Conservation (phyloP, 2,888 invertebrate genomes). For the Melanophora roralis region DNA sequence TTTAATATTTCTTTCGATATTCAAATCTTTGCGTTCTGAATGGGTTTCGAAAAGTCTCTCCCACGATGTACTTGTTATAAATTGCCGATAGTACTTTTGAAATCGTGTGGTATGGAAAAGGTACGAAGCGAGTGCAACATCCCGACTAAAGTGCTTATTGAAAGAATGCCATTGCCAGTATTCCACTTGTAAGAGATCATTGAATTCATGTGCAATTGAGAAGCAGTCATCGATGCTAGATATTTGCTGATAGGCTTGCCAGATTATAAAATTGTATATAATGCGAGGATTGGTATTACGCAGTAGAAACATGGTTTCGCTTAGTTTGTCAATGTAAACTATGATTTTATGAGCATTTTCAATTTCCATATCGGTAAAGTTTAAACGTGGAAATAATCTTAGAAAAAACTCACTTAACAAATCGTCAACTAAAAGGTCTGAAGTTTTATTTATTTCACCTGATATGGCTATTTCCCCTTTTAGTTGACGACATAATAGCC, state of each 20-base stretch:
- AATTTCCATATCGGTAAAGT: slow-evolving; percentile 68
- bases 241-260: slow-evolving; percentile 69
- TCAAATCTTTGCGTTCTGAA: slow-evolving; percentile 69
- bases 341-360: slow-evolving; percentile 67
- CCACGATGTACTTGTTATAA: slow-evolving; percentile 67
- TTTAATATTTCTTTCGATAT: slow-evolving; percentile 69
- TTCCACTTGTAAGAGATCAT: slow-evolving; percentile 69
- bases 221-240: slow-evolving; percentile 68
- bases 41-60: slow-evolving; percentile 66
- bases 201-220: slow-evolving; percentile 69
- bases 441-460: background rate
- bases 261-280: slow-evolving; percentile 72
- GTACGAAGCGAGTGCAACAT: slow-evolving; percentile 72
- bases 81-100: slow-evolving; percentile 68
- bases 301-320: slow-evolving; percentile 64
- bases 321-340: slow-evolving; percentile 65
- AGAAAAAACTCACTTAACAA: slow-evolving; percentile 68
- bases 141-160: slow-evolving; percentile 64
- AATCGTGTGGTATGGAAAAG: slow-evolving; percentile 73
- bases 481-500: slow-evolving; percentile 68
- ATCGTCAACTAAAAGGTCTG: slow-evolving; percentile 59
- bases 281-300: slow-evolving; percentile 69
- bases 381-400: slow-evolving; percentile 64
- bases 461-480: slow-evolving; percentile 52
- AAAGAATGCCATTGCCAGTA: slow-evolving; percentile 74